phyloP scores from a whole-genome alignment of 2,797 vertebrate genomes.

The Hemitrygon akajei region DNA sequence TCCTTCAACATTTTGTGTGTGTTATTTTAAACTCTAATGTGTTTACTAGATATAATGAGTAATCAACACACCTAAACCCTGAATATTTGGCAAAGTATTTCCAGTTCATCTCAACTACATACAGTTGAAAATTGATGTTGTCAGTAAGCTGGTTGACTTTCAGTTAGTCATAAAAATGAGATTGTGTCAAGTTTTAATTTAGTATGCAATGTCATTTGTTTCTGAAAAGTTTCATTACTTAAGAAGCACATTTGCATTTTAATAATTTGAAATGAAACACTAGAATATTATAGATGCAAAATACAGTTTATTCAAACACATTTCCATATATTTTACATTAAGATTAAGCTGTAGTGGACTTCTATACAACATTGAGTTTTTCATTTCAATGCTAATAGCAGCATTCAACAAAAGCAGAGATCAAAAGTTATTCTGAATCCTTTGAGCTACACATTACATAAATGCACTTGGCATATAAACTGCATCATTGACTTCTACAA shows the following conservation, averaged over 20 bases:
- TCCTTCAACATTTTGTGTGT: too few relatives aligned
- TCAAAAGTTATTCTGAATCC: neutral
- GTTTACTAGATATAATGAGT: neutral
- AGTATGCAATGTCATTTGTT: slow-evolving; percentile 10
- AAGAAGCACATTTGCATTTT: slow-evolving; percentile 3
- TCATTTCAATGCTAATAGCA: slow-evolving; percentile 7
- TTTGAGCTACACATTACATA: neutral
- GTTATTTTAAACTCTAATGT: neutral
- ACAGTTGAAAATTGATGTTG: neutral
- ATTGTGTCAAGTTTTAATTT: neutral
- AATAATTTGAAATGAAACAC: slow-evolving; percentile 23
- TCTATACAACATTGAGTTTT: slow-evolving; percentile 14
- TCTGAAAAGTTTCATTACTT: slow-evolving; percentile 14
- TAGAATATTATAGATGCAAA: slow-evolving; percentile 15
- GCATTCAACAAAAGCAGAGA: neutral
- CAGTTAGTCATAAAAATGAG: neutral
- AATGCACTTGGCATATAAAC: slow-evolving; percentile 11
- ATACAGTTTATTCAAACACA: slow-evolving; percentile 16
- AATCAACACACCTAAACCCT: too few relatives aligned
- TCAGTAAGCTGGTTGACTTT: neutral
- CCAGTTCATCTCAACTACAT: neutral
- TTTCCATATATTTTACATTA: slow-evolving; percentile 10
- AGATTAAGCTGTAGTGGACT: slow-evolving; percentile 10
- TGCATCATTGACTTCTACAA: neutral
- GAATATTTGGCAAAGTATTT: neutral